Evolutionary conservation across 2,113 vertebrate species (phyloP).

Genomic region (Gymnogyps californianus): DNA sequence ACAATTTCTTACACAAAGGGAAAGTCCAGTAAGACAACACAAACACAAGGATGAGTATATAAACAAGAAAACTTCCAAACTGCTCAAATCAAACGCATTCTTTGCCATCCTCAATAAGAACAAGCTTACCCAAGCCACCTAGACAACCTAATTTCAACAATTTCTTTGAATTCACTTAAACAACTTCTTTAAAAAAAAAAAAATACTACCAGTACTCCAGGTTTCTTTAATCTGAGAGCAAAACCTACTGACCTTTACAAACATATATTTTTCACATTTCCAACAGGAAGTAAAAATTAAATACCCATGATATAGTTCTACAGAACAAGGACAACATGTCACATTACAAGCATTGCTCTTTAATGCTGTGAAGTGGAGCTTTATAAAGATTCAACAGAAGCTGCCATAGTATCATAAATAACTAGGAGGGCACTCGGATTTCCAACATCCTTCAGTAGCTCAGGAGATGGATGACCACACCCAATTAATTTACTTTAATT

Average conservation of each 20-base stretch:
- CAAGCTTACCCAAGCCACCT: neutral
- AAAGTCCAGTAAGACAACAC: neutral
- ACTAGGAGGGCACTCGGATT: rapidly evolving
- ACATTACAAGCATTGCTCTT: rapidly evolving
- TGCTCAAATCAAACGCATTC: neutral
- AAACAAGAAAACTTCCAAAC: neutral
- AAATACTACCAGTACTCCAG: neutral
- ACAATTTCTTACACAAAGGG: slow-evolving; percentile 2
- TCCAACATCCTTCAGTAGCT: neutral
- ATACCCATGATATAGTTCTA: neutral
- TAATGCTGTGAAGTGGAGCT: neutral
- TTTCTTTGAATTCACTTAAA: neutral
- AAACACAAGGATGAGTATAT: neutral
- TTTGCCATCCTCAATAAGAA: neutral
- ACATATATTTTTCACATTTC: neutral
- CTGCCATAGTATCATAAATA: neutral
- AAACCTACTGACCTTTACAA: neutral
- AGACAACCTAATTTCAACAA: neutral
- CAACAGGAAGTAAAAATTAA: neutral
- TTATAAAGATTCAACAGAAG: neutral
- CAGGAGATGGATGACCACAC: neutral
- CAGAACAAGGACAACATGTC: neutral
- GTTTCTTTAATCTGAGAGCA: neutral
- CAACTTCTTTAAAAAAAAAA: neutral
- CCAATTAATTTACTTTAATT: neutral